Base-by-base conservation (phyloP, 2,113 vertebrate species). In the Hippocampus comes region DNA sequence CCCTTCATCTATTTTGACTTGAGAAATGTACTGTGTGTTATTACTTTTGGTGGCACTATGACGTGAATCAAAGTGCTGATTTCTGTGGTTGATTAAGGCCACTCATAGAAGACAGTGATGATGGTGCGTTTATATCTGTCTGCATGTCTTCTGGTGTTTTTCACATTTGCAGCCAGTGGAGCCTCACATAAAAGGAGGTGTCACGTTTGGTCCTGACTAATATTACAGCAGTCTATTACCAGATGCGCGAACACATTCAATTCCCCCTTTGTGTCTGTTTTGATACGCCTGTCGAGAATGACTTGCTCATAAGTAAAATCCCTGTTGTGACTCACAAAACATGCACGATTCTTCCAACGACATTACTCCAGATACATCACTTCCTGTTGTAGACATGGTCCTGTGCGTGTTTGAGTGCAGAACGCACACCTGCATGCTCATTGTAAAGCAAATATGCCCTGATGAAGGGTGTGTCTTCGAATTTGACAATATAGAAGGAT, bases 261-360 rank as follows among this genome's bases (percentile, higher is more conserved):
- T 42, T 42, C 21, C 2, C 30, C 12, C 20, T 65, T 3, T 78
- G 6, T 63, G 10, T 77, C 27, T 51, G 49, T 51, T 21, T 3
- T 7, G 8, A 51, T 51, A 51, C 18, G 17, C 17, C 5, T 51
- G 48, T 25, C n/a, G 1, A 57, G n/a, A 27, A 59, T 27, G 75
- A 68, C 63, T 41, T 9, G 1, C 5, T 3, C 41, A 69, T 51
- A 0, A 11, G 71, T 80, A 80, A 80, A 82, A 67, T 82, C 80
- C 77, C 84, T 72, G 15, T 51, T 67, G 48, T 82, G 81, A 77
- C 60, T 80, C 72, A 79, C 49, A 77, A 76, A 74, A 63, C 8
- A 46, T 46, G 69, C 11, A 60, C 57, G 76, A 21, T 63, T 75
- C 63, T 2, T 77, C 65, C 70, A 68, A 74, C 73, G 67, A 73